These are phyloP conservation scores for Myathropa florea DNA, from an alignment of 2,888 invertebrate genomes.

Conservation along the genomic window DNA sequence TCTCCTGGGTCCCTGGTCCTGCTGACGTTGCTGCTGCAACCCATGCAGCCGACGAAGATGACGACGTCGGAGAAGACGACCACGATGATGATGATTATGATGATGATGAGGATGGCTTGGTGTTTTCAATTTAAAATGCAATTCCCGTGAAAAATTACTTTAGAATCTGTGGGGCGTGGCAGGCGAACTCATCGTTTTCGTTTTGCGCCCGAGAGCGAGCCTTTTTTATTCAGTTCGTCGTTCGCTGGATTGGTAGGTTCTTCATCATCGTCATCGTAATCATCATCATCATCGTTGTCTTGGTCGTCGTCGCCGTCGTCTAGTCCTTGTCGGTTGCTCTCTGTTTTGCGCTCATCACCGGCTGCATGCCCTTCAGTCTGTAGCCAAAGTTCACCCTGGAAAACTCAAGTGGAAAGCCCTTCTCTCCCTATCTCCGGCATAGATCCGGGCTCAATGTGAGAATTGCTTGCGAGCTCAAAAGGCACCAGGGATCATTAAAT, in stretches of 20 bases:
- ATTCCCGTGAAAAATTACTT: constrained; percentile 75
- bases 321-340: constrained; percentile 25
- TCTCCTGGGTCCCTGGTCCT: background rate
- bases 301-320: constrained; percentile 25
- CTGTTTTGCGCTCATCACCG: constrained; percentile 35
- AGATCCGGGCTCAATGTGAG: constrained; percentile 60
- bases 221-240: constrained; percentile 50
- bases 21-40: background rate
- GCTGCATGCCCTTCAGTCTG: constrained; percentile 23
- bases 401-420: constrained; percentile 64
- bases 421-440: constrained; percentile 52
- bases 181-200: constrained; percentile 73
- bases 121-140: constrained; percentile 76
- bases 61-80: background rate
- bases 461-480: constrained; percentile 26
- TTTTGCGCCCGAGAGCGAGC: constrained; percentile 34
- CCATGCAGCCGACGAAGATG: background rate
- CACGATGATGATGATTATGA: constrained; percentile 47
- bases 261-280: constrained; percentile 67
- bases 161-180: constrained; percentile 75
- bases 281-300: background rate
- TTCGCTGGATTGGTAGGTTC: constrained; percentile 69
- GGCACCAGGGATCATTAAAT: constrained; percentile 65
- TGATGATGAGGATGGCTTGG: constrained; percentile 69
- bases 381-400: constrained; percentile 43